These are phyloP conservation scores for Drosophila nebulosa DNA, from an alignment of 1,140 invertebrate species.

Conservation along the genomic window DNA sequence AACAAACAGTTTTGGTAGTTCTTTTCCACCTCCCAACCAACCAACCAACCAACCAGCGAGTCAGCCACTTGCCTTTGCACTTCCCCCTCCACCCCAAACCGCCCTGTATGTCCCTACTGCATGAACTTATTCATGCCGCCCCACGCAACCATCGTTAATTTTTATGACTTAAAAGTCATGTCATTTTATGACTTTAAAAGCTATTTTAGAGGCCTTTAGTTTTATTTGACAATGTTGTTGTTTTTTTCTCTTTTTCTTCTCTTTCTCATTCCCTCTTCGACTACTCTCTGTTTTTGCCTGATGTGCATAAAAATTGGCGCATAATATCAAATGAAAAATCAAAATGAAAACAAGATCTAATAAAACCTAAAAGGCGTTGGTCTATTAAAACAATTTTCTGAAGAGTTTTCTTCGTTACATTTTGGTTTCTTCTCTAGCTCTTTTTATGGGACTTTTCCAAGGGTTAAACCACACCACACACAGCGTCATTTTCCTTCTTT, in stretches of 20 bases:
- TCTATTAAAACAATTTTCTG: conserved; percentile 59
- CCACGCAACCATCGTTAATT: conserved; percentile 75
- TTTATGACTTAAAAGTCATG: conserved; percentile 74
- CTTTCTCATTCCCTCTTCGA: neutral
- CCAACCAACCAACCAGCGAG: too few relatives aligned
- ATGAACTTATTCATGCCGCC: conserved; percentile 32
- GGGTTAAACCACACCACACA: conserved; percentile 50
- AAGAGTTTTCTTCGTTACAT: conserved; percentile 6
- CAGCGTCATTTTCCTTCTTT: conserved; percentile 4
- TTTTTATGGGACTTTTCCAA: conserved; percentile 42
- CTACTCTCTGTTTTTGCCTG: conserved; percentile 25
- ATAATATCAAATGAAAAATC: conserved; percentile 43
- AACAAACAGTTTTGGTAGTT: conserved; percentile 48
- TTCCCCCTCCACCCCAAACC: too few relatives aligned
- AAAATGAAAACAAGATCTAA: conserved; percentile 27
- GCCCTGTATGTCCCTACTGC: conserved; percentile 7
- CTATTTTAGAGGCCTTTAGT: conserved; percentile 77
- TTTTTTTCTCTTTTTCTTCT: conserved; percentile 9
- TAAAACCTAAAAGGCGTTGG: conserved; percentile 58
- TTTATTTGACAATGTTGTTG: conserved; percentile 69
- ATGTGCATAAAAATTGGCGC: conserved; percentile 65
- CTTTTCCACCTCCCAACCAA: neutral
- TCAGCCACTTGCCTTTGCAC: neutral
- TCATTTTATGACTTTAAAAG: conserved; percentile 79
- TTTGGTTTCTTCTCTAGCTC: neutral